Evolutionary conservation across 2,888 invertebrate genomes (phyloP).

Genomic region (Eremobia ochroleuca): DNA sequence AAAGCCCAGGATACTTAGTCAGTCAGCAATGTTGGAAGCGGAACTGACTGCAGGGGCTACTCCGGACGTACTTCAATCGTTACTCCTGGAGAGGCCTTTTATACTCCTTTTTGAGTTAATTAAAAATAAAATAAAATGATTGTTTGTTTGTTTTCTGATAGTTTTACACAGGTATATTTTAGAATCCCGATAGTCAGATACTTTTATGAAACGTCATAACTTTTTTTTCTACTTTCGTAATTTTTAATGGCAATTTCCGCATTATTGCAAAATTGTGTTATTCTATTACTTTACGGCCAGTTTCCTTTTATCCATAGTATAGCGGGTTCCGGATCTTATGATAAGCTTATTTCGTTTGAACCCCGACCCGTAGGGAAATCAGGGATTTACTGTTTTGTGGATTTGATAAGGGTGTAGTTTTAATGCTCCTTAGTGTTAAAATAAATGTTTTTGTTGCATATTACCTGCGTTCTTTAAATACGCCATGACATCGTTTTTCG

Average conservation of each 20-base stretch:
- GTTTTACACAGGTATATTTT: neutral
- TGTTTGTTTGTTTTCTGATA: no score
- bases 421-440: slow-evolving; percentile 38
- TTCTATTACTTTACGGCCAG: slow-evolving; percentile 2
- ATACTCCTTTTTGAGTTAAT: neutral
- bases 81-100: neutral
- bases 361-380: slow-evolving; percentile 52
- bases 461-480: neutral
- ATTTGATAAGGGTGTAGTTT: slow-evolving; percentile 57
- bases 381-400: slow-evolving; percentile 45
- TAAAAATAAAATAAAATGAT: neutral
- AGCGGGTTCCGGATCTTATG: slow-evolving; percentile 20
- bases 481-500: neutral
- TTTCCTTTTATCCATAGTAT: slow-evolving; percentile 6
- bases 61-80: neutral
- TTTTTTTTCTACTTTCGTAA: neutral
- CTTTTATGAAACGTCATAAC: neutral
- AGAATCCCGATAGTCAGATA: neutral
- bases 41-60: neutral
- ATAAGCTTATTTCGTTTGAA: slow-evolving; percentile 44
- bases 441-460: slow-evolving; percentile 19
- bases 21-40: neutral
- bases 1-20: neutral
- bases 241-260: neutral
- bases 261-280: neutral